Conservation (phyloP, 2,888 invertebrate species). For the Dynastes maya region DNA sequence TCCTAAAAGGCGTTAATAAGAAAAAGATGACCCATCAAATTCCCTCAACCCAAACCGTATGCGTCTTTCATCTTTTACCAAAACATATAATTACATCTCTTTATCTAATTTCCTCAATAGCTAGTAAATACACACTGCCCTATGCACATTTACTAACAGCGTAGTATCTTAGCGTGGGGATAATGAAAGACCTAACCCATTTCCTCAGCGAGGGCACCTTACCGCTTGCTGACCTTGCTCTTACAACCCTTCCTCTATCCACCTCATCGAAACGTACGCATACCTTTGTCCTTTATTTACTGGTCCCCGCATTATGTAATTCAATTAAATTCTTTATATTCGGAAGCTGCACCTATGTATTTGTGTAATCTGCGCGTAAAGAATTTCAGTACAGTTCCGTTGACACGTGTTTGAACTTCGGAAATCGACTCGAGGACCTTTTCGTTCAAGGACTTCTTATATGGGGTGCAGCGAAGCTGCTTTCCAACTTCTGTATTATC, state of each 20-base stretch:
- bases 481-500: neutral
- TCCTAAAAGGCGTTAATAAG: too few species aligned
- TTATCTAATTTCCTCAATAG: too few species aligned
- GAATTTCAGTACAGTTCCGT: constrained; percentile 41
- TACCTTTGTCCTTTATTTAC: constrained; percentile 31
- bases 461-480: constrained; percentile 31
- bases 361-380: constrained; percentile 1
- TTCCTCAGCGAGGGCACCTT: constrained; percentile 39
- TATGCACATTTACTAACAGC: neutral
- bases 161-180: constrained; percentile 3
- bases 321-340: constrained; percentile 44
- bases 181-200: constrained; percentile 49
- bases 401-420: constrained; percentile 50
- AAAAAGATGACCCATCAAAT: too few species aligned
- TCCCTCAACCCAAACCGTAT: too few species aligned
- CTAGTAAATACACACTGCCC: too few species aligned
- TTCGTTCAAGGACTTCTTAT: constrained; percentile 22
- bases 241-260: constrained; percentile 48
- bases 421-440: constrained; percentile 36
- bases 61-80: too few species aligned
- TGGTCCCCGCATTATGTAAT: constrained; percentile 43
- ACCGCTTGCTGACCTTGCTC: constrained; percentile 48
- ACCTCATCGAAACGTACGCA: constrained; percentile 15
- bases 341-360: neutral
- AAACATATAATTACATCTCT: too few species aligned